Evolutionary conservation across 2,113 vertebrate genomes (phyloP).

Genomic region (Meriones unguiculatus): DNA sequence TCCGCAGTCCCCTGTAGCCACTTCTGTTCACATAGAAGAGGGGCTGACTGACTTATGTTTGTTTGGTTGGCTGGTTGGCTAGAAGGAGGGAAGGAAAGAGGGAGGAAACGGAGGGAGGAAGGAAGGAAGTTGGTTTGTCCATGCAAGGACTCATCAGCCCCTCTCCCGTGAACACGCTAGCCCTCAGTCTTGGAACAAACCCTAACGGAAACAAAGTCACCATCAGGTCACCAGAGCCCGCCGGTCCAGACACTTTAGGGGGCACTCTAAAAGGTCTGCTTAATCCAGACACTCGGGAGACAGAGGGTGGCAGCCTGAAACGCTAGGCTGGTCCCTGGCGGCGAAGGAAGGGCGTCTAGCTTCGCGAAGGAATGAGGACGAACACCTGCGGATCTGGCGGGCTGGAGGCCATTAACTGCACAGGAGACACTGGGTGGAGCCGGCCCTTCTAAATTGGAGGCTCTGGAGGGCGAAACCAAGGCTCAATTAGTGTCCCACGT

Average conservation of each 20-base stretch:
- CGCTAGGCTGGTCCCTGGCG: background rate
- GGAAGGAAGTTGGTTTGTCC: too few species aligned
- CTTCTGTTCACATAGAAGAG: background rate
- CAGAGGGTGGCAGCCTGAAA: background rate
- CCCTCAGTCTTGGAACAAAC: background rate
- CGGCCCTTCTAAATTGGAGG: background rate
- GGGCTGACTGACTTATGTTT: background rate
- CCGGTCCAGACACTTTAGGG: background rate
- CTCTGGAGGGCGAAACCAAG: background rate
- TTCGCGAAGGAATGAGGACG: background rate
- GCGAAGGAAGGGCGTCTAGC: background rate
- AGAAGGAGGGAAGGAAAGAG: too few species aligned
- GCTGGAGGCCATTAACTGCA: background rate
- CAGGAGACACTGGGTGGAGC: background rate
- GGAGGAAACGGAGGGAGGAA: too few species aligned
- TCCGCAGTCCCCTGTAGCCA: background rate
- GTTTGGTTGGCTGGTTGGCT: too few species aligned
- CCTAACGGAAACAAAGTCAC: background rate
- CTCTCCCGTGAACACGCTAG: background rate
- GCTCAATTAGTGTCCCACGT: background rate
- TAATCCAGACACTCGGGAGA: background rate
- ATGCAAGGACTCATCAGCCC: background rate
- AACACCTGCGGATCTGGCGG: background rate
- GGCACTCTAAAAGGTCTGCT: background rate
- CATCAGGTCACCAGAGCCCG: background rate